Evolutionary conservation across 2,113 vertebrate genomes (phyloP), one percentile per base, ranked within the genome.

Genomic region (Ictalurus furcatus): DNA sequence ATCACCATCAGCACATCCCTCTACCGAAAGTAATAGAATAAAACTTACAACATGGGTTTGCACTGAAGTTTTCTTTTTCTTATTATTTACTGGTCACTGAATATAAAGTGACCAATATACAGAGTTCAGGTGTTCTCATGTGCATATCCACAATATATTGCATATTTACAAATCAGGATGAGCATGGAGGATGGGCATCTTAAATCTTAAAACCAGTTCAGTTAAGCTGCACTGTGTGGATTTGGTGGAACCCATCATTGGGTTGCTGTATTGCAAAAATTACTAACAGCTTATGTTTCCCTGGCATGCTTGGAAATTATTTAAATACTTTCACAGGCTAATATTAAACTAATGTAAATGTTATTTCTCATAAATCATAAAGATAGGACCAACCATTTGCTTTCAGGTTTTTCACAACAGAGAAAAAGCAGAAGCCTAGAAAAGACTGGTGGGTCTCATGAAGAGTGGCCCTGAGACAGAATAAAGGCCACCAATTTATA

Each of bases 1-100:
- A 91, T 92, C 85, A 91, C 8, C 89, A 9, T 92, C 89, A 92
- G 84, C 6, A 17, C 79, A 52, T 67, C 52, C 78, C 34, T 88
- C 54, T 76, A 73, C 81, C 59, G 40, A 78, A 85, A 59, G 85
- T 78, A 91, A 89, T 58, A 40, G 54, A 78, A 71, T 58, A 59
- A 83, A 88, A 48, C 54, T 11, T 21, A 82, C 2, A n/a, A 69
- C 78, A 28, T 28, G 44, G 19, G 7, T 56, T 69, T 79, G 85
- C 63, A 59, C 1, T 40, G 13, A 82, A 58, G 67, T 37, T 37
- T 69, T 88, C 11, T 56, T 69, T 69, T 69, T 8, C 59, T 81
- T 80, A 21, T 5, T 87, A 25, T 19, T 23, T 34, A 34, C 54
- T 81, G 52, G 44, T 54, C 44, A 25, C 44, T 40, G 65, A 52